Evolutionary conservation across 1,140 invertebrate genomes (phyloP).

Genomic region (Pogonus chalceus): DNA sequence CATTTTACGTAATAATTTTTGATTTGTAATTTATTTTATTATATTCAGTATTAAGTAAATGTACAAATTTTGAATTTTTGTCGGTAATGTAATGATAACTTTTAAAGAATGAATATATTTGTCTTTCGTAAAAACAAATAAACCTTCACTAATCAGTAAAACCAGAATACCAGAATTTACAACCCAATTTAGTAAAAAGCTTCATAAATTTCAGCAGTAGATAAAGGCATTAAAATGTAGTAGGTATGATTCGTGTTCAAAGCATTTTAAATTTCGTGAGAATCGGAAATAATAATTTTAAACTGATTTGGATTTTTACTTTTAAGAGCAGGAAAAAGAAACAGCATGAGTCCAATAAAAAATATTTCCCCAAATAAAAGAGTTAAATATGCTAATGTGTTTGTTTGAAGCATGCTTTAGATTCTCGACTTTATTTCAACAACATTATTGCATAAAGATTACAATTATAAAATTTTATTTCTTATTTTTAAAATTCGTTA

Average conservation of each 20-base stretch:
- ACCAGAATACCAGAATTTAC: too few relatives aligned
- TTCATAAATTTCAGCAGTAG: too few relatives aligned
- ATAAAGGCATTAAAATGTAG: too few relatives aligned
- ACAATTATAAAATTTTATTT: too few relatives aligned
- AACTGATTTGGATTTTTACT: neutral
- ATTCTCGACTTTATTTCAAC: too few relatives aligned
- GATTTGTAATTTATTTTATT: neutral
- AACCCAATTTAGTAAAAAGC: too few relatives aligned
- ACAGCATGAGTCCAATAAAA: neutral
- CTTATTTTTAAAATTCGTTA: too few relatives aligned
- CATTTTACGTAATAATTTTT: neutral
- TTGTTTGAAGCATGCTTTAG: too few relatives aligned
- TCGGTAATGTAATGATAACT: neutral
- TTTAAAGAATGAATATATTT: neutral
- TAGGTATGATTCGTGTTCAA: too few relatives aligned
- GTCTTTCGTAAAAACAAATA: too few relatives aligned
- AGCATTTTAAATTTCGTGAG: neutral
- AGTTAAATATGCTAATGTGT: neutral
- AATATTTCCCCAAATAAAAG: neutral
- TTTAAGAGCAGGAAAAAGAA: neutral
- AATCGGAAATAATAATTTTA: neutral
- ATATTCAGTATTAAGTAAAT: neutral
- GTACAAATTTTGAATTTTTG: neutral
- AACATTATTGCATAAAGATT: too few relatives aligned
- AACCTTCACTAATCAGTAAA: too few relatives aligned